Base-by-base conservation (phyloP, 64 coral and sea anemone genomes). In the Actinia tenebrosa region DNA sequence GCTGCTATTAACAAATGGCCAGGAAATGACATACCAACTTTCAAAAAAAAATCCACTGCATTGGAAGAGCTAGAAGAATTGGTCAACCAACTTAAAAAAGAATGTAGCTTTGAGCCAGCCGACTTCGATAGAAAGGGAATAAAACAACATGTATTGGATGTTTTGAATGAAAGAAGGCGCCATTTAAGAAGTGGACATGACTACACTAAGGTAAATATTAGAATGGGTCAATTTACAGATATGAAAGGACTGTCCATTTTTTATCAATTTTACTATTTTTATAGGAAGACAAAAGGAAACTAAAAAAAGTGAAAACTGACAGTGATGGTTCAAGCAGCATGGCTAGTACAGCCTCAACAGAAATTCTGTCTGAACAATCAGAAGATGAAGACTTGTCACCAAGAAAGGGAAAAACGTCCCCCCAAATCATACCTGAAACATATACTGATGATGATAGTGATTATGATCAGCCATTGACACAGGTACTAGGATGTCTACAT, bases 391-490 rank as follows among this genome's bases (percentile, higher is more conserved):
- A 78, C 72, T 52, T 83, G 42, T 52, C 45, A 54, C 4, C 37
- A 83, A 23, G 8, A 83, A 62, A 87, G 16, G 45, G 60, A 22
- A 68, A 86, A 44, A 27, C 66, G 19, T 43, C 84, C 84, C 60
- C 60, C 56, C 20, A 86, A 86, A 45, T 18, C 43, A 78, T 78
- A 13, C 72, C n/a, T 86, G 59, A 60, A 63, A 86, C 27, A 64
- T 59, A 69, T 47, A 64, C 60, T 86, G 84, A 47, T 86, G 84
- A 86, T 86, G 84, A 69, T 69, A 60, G n/a, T n/a, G n/a, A n/a
- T n/a, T n/a, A 86, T 23, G 60, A 69, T 78, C 3, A n/a, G 10
- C 72, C 72, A 78, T 14, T 78, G 72, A 78, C 72, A 78, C 72
- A 78, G 72, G 72, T 78, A 78, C 72, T 78, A 42, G 23, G 26